Conservation (phyloP, 2,797 vertebrate species). For the Erethizon dorsatum region DNA sequence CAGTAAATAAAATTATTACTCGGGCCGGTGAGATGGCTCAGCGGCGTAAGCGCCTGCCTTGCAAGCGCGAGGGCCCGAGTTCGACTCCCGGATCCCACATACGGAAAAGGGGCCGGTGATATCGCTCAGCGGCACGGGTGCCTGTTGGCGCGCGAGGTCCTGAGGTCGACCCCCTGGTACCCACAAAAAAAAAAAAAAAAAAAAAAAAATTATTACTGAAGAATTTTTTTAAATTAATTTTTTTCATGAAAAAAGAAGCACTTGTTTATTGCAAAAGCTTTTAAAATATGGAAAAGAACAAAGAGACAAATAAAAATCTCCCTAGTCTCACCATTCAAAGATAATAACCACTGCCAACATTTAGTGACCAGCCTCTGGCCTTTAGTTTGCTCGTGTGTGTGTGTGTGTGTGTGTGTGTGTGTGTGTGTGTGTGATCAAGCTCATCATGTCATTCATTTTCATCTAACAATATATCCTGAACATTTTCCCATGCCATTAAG, state of each 20-base stretch:
- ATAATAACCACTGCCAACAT: neutral
- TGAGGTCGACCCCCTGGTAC: too few species aligned
- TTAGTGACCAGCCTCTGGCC: neutral
- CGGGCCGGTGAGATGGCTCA: too few species aligned
- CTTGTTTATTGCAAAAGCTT: neutral
- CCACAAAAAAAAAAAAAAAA: too few species aligned
- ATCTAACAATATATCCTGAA: neutral
- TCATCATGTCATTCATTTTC: neutral
- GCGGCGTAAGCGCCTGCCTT: too few species aligned
- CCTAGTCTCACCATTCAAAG: neutral
- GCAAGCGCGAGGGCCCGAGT: too few species aligned
- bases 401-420: neutral
- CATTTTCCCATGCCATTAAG: neutral
- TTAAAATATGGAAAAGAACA: neutral
- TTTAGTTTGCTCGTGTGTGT: neutral
- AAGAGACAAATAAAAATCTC: too few species aligned
- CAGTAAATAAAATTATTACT: neutral
- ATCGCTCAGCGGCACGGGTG: too few species aligned
- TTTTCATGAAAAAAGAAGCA: constrained; percentile 6
- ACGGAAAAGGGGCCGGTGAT: too few species aligned
- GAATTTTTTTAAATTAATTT: neutral
- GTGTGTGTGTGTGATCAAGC: neutral
- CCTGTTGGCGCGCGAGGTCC: too few species aligned
- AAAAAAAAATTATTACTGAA: neutral
- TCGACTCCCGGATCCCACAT: too few species aligned